Percentiles rank a stretch among this genome's conserved stretches.
These are phyloP conservation scores for Pseudopleuronectes americanus DNA, from an alignment of 2,797 vertebrate species.

Conservation along the genomic window DNA sequence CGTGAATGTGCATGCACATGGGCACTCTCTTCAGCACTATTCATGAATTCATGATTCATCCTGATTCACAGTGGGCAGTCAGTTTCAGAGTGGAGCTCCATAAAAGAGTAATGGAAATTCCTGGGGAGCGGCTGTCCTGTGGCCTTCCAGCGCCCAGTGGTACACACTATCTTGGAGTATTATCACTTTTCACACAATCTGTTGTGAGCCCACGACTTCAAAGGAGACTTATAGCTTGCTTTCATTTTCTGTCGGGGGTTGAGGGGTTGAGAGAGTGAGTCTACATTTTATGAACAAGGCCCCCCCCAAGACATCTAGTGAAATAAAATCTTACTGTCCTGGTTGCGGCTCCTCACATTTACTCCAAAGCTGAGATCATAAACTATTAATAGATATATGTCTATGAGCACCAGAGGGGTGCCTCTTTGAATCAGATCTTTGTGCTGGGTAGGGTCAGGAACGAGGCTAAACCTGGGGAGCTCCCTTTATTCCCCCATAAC, in stretches of 20 bases:
- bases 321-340: slow-evolving; percentile 77
- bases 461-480: slow-evolving; percentile 46
- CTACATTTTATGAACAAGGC: slow-evolving; percentile 74
- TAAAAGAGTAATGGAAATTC: slow-evolving; percentile 73
- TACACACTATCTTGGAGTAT: slow-evolving; percentile 58
- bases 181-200: slow-evolving; percentile 66
- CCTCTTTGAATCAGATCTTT: slow-evolving; percentile 73
- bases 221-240: slow-evolving; percentile 69
- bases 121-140: slow-evolving; percentile 63
- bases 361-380: slow-evolving; percentile 78
- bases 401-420: slow-evolving; percentile 62
- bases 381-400: slow-evolving; percentile 83
- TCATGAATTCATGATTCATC: slow-evolving; percentile 66
- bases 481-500: slow-evolving; percentile 58
- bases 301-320: slow-evolving; percentile 62
- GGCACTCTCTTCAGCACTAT: slow-evolving; percentile 21
- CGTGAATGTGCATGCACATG: slow-evolving; percentile 5
- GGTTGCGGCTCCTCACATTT: slow-evolving; percentile 78
- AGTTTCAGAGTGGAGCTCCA: slow-evolving; percentile 55
- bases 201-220: slow-evolving; percentile 70
- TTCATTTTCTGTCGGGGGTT: slow-evolving; percentile 61
- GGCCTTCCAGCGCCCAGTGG: slow-evolving; percentile 59
- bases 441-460: slow-evolving; percentile 57
- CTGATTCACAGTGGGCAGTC: slow-evolving; percentile 66
- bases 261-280: slow-evolving; percentile 56